phyloP scores from a whole-genome alignment of 2,113 vertebrate genomes.

The Spilogale gracilis region DNA sequence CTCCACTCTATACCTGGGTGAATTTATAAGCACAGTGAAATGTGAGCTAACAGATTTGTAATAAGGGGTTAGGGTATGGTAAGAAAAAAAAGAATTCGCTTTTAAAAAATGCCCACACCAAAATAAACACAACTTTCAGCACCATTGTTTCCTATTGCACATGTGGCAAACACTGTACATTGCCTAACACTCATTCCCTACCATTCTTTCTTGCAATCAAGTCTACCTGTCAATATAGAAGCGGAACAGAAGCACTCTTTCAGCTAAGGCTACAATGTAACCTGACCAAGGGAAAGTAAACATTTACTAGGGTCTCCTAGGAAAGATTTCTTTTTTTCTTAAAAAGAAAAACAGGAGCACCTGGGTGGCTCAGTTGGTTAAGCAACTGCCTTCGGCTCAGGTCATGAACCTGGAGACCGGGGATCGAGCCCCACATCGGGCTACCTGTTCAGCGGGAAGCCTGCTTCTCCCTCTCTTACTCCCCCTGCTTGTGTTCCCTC shows the following conservation, averaged over 20 bases:
- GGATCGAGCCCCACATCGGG: no score
- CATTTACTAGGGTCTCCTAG: neutral
- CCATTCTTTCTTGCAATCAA: neutral
- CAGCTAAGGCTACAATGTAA: neutral
- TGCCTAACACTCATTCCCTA: neutral
- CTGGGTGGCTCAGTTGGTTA: no score
- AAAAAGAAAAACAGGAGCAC: neutral
- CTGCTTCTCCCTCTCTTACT: no score
- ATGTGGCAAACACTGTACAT: neutral
- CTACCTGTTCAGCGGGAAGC: no score
- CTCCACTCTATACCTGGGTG: neutral
- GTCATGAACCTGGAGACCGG: no score
- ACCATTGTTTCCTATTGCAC: neutral
- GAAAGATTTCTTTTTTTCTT: neutral
- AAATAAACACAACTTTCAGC: neutral
- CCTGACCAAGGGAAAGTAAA: neutral
- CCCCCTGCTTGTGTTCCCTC: no score
- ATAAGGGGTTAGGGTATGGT: neutral
- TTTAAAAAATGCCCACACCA: neutral
- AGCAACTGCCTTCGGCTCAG: no score
- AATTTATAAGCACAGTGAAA: neutral
- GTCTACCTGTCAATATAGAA: neutral
- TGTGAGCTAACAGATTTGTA: neutral
- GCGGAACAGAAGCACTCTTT: neutral
- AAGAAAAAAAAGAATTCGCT: constrained; percentile 2